Evolutionary conservation across 2,888 invertebrate genomes (phyloP).

Genomic region (Eristalinus aeneus): DNA sequence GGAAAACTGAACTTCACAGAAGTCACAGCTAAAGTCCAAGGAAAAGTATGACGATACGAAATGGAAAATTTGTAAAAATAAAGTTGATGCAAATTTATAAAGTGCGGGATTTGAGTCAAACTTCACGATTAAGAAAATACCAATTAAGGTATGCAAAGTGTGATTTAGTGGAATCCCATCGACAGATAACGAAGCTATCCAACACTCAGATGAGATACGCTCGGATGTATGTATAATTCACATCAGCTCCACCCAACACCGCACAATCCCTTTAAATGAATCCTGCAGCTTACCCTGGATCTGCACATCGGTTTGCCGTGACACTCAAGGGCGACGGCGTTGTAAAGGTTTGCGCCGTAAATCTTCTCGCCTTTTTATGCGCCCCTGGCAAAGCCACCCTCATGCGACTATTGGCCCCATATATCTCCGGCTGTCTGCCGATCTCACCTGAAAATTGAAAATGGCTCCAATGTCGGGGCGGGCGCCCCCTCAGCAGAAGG

Average conservation of each 20-base stretch:
- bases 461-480: background rate
- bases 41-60: too few relatives aligned
- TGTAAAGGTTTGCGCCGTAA: background rate
- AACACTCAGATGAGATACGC: too few relatives aligned
- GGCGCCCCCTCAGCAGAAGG: background rate
- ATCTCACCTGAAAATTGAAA: background rate
- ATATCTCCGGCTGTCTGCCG: background rate
- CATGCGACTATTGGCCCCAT: background rate
- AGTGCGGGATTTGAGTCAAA: too few relatives aligned
- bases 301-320: background rate
- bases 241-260: background rate
- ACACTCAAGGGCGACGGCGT: background rate
- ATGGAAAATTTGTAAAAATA: too few relatives aligned
- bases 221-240: too few relatives aligned
- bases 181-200: too few relatives aligned
- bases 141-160: too few relatives aligned
- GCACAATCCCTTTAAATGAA: background rate
- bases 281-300: background rate
- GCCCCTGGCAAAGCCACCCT: background rate
- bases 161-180: too few relatives aligned
- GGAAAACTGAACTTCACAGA: too few relatives aligned
- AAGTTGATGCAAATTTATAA: too few relatives aligned
- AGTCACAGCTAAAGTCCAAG: too few relatives aligned
- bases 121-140: too few relatives aligned
- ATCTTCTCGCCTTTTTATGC: background rate